Conservation (phyloP, 2,888 invertebrate species). For the Smittia aterrima region DNA sequence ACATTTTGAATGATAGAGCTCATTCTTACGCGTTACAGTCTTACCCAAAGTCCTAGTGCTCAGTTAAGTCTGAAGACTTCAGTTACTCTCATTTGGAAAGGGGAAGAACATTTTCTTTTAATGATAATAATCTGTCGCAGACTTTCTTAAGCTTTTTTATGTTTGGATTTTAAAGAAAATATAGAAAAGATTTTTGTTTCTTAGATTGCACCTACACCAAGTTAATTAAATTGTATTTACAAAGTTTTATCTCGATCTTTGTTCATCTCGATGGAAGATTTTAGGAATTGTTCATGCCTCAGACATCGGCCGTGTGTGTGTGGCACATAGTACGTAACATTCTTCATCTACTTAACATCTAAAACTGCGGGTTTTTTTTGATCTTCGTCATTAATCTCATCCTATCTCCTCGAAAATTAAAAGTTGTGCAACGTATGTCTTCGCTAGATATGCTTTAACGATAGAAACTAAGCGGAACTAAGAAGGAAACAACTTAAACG, state of each 20-base stretch:
- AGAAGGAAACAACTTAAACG: neutral
- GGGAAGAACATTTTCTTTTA: neutral
- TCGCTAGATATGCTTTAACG: too few relatives aligned
- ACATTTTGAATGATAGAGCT: too few relatives aligned
- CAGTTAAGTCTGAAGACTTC: too few relatives aligned
- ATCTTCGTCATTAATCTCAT: too few relatives aligned
- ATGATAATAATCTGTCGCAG: neutral
- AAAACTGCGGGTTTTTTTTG: neutral
- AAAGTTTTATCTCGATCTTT: neutral
- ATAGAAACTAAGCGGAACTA: too few relatives aligned
- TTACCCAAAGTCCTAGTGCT: too few relatives aligned
- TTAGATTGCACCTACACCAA: constrained; percentile 18
- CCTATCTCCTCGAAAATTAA: too few relatives aligned
- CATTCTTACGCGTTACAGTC: too few relatives aligned
- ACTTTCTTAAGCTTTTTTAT: neutral
- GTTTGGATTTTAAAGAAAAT: neutral
- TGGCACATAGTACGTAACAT: constrained; percentile 25
- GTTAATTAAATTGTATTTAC: neutral
- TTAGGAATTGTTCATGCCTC: constrained; percentile 7
- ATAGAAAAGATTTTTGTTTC: neutral
- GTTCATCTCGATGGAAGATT: constrained; percentile 11
- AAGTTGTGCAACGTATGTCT: too few relatives aligned
- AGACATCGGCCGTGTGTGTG: neutral
- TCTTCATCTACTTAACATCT: constrained; percentile 8
- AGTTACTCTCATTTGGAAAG: too few relatives aligned